A percentile compares a stretch with the other conserved stretches of the same genome.
These are phyloP conservation scores for Smutsia gigantea DNA, from an alignment of 2,797 vertebrate species.

Conservation along the genomic window DNA sequence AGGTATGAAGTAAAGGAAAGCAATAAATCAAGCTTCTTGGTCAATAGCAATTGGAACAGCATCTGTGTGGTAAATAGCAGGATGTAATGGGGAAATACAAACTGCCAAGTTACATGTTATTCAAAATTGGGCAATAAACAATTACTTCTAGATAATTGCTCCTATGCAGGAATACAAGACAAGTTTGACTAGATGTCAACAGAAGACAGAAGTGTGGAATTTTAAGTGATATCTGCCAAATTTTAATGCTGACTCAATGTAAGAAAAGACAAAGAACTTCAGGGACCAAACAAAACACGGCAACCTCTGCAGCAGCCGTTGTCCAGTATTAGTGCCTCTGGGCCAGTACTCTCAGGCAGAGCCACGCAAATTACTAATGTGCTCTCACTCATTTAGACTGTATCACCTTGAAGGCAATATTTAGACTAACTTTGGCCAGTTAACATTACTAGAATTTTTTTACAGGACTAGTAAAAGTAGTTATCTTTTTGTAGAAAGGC, in stretches of 20 bases:
- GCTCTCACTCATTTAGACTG: not conserved
- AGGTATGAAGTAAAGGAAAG: not conserved
- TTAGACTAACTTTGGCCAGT: not conserved
- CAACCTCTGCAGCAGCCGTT: not conserved
- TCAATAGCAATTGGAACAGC: not conserved
- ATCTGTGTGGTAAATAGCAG: not conserved
- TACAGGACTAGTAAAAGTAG: not conserved
- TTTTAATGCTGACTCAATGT: not conserved
- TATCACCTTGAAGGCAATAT: not conserved
- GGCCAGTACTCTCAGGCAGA: not conserved
- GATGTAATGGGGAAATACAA: not conserved
- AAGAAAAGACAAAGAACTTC: not conserved
- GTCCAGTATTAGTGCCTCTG: no score
- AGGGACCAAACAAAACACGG: not conserved
- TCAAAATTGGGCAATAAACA: not conserved
- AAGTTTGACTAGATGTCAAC: not conserved
- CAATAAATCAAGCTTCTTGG: not conserved
- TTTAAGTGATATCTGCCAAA: not conserved
- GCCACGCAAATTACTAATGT: not conserved
- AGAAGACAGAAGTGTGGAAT: not conserved
- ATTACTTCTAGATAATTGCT: not conserved
- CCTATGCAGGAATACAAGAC: not conserved
- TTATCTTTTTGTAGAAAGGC: slow-evolving; percentile 14
- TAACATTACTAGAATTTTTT: not conserved
- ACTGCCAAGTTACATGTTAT: not conserved